Base-by-base conservation (phyloP, 2,888 invertebrate genomes). In the Portevinia maculata region DNA sequence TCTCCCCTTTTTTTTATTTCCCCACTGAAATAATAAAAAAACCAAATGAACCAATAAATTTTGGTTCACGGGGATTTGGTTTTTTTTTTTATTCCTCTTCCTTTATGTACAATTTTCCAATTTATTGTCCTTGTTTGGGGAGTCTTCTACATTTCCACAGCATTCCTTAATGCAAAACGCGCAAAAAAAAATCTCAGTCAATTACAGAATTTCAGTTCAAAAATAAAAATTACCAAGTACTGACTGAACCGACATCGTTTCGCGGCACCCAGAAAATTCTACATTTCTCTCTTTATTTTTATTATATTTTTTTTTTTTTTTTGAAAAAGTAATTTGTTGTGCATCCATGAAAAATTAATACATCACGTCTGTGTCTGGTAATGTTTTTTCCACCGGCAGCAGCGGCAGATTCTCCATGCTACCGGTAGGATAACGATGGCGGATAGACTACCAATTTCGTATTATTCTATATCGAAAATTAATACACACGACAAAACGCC, bases 331-430 rank as follows among this genome's bases (percentile, higher is more conserved):
- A 81, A 81, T 81, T 81, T 76, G 75, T 71, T 81, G 81, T 81
- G 81, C 81, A 81, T 71, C 76, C 76, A 81, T 81, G 81, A 75
- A 81, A 81, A 71, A 76, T 81, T 81, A 81, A 81, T 76, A 81
- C 75, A 70, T 76, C 70, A 81, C 75, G 70, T 71, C 75, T 65
- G 75, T 81, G 75, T 81, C 60, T 65, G 65, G 32, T 52, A 37
- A 52, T 46, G 21, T 21, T 6, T 11, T 59, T 39, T 55, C 59
- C 34, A 37, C n/a, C n/a, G n/a, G n/a, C n/a, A n/a, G 8, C 2
- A 17, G 13, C 39, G 19, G 13, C 50, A 53, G 39, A 53, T 62
- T 71, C 34, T 53, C 15, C 30, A 55, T 46, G 11, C 32, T 60
- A 8, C 11, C 46, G 9, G 11, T 0, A 15, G 21, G 30, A 17